Conservation (phyloP, 2,113 vertebrate genomes). For the Ornithorhynchus anatinus region DNA sequence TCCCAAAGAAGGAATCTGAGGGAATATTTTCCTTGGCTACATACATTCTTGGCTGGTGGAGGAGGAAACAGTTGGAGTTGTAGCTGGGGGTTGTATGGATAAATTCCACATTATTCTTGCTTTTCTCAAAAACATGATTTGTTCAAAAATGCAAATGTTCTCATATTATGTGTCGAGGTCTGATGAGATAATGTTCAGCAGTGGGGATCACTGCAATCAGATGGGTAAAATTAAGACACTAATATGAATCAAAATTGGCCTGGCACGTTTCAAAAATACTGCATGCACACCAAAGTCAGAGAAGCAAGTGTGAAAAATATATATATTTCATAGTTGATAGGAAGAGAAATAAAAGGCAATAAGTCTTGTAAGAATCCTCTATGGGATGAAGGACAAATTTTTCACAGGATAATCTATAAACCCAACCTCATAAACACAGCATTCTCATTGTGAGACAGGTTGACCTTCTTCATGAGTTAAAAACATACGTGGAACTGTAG, state of each 20-base stretch:
- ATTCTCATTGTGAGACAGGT: too few relatives aligned
- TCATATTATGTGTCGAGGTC: too few relatives aligned
- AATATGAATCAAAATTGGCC: background rate
- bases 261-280: background rate
- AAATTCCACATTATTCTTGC: too few relatives aligned
- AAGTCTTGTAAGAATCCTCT: background rate
- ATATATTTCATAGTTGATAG: background rate
- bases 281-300: background rate
- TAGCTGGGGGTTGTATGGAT: too few relatives aligned
- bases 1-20: background rate
- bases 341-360: slow-evolving; percentile 9
- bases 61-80: background rate
- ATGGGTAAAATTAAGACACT: background rate
- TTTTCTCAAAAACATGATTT: too few relatives aligned
- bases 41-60: background rate
- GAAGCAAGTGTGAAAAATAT: background rate
- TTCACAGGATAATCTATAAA: too few relatives aligned
- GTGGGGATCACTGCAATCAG: background rate
- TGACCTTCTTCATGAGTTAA: too few relatives aligned
- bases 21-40: background rate
- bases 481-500: too few relatives aligned
- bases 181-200: too few relatives aligned
- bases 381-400: too few relatives aligned
- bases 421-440: too few relatives aligned
- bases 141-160: too few relatives aligned